Evolutionary conservation across 2,797 vertebrate species (phyloP).

Genomic region (Dermochelys coriacea): DNA sequence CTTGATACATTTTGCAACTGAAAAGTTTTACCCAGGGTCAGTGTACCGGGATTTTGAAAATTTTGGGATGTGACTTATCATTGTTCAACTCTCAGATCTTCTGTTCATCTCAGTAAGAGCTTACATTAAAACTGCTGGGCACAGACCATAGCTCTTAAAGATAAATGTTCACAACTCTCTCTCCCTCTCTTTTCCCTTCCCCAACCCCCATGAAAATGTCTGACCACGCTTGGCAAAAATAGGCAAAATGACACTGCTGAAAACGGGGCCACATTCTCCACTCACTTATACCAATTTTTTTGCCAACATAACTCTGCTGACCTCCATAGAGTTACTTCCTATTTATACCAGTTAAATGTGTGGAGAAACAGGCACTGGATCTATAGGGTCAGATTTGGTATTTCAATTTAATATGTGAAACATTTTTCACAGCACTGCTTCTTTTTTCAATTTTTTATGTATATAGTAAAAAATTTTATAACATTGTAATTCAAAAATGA

Average conservation of each 20-base stretch:
- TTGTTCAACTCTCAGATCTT: not conserved
- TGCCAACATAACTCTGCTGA: not conserved
- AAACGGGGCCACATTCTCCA: not conserved
- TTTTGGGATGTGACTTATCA: not conserved
- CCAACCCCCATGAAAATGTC: not conserved
- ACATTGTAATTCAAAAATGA: not conserved
- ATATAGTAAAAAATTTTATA: not conserved
- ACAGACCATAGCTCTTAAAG: not conserved
- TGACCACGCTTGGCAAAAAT: not conserved
- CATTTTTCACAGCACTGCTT: not conserved
- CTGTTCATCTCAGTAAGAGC: not conserved
- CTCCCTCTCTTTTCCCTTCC: not conserved
- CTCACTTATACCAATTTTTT: accelerated
- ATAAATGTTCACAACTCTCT: not conserved
- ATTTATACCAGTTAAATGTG: not conserved
- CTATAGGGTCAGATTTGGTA: not conserved
- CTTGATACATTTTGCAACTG: not conserved
- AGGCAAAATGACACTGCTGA: not conserved
- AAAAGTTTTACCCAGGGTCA: not conserved
- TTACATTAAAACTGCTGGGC: not conserved
- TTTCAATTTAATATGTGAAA: not conserved
- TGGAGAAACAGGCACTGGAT: not conserved
- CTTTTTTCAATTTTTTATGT: not conserved
- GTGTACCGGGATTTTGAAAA: not conserved
- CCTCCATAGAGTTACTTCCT: not conserved